Conservation (phyloP, 2,797 vertebrate genomes). For the Melanotaenia pygmaea region DNA sequence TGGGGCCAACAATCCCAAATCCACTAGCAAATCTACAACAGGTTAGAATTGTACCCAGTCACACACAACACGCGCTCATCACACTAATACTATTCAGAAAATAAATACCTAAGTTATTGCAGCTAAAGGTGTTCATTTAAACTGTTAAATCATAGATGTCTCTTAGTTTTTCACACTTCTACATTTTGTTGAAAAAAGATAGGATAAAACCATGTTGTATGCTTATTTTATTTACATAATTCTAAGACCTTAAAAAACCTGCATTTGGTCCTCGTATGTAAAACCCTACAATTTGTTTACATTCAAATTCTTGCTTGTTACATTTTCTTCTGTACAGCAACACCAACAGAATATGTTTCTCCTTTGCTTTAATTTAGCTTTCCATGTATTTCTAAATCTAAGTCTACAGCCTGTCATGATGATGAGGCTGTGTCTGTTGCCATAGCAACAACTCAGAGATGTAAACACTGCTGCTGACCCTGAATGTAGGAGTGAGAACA, state of each 20-base stretch:
- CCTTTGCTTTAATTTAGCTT: slow-evolving; percentile 19
- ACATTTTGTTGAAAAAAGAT: not conserved
- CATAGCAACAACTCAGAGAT: slow-evolving; percentile 60
- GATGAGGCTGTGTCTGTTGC: slow-evolving; percentile 60
- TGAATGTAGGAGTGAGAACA: slow-evolving; percentile 64
- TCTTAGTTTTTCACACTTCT: not conserved
- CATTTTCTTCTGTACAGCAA: not conserved
- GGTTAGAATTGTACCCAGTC: not conserved
- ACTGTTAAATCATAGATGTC: not conserved
- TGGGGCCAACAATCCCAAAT: too few relatives aligned
- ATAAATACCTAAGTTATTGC: not conserved
- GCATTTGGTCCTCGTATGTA: not conserved
- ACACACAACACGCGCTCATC: not conserved
- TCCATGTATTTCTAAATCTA: slow-evolving; percentile 41
- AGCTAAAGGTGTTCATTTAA: not conserved
- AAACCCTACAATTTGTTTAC: not conserved
- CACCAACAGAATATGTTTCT: not conserved
- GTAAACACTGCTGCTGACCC: slow-evolving; percentile 67
- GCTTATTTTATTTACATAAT: not conserved
- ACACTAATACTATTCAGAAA: not conserved
- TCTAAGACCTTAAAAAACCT: not conserved
- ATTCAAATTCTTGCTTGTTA: not conserved
- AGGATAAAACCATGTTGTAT: not conserved
- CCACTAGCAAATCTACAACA: not conserved
- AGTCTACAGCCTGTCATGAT: slow-evolving; percentile 37